phyloP scores from a whole-genome alignment of 2,888 invertebrate species.

The Linnaemya tessellans region DNA sequence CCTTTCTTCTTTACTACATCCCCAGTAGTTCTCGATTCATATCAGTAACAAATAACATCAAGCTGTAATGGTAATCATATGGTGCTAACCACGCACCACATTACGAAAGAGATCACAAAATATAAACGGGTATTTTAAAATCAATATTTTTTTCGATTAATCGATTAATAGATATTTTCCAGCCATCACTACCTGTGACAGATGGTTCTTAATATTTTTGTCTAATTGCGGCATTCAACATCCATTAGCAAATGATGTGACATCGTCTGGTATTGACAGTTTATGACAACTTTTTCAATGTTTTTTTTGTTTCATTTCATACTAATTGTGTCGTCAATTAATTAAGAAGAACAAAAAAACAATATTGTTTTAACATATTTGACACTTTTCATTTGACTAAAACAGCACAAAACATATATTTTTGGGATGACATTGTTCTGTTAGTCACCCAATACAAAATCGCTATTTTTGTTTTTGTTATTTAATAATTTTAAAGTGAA shows the following conservation, averaged over 20 bases:
- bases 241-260: slow-evolving; percentile 74
- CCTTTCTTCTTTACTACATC: too few species aligned
- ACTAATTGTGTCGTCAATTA: slow-evolving; percentile 74
- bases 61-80: too few species aligned
- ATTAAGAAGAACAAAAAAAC: slow-evolving; percentile 36
- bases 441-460: background rate
- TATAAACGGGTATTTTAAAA: too few species aligned
- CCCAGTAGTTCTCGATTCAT: too few species aligned
- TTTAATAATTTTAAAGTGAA: background rate
- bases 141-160: too few species aligned
- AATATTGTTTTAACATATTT: slow-evolving; percentile 42
- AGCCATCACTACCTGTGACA: background rate
- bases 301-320: slow-evolving; percentile 64
- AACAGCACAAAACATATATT: background rate
- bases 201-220: slow-evolving; percentile 28
- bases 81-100: too few species aligned
- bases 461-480: background rate
- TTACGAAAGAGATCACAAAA: too few species aligned
- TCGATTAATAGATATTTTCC: too few species aligned
- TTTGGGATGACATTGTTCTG: slow-evolving; percentile 11
- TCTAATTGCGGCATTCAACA: slow-evolving; percentile 61
- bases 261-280: slow-evolving; percentile 74
- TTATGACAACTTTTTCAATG: slow-evolving; percentile 73
- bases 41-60: too few species aligned
- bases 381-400: slow-evolving; percentile 52